phyloP scores from a whole-genome alignment of 2,888 invertebrate species.

The Ophioninae sp. region DNA sequence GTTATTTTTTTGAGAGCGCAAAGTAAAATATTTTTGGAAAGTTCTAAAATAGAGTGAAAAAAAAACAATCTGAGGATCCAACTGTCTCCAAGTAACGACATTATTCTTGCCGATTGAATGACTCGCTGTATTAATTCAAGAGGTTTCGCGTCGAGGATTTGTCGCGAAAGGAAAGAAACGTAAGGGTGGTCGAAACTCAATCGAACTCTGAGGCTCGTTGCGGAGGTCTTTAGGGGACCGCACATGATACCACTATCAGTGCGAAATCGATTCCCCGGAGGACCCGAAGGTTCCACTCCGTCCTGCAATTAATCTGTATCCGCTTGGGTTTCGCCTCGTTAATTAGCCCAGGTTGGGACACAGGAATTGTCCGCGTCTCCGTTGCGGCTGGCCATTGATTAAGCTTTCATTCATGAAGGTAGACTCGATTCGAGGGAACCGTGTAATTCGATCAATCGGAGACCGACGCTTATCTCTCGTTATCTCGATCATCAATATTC shows the following conservation, averaged over 20 bases:
- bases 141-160: not conserved
- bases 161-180: not conserved
- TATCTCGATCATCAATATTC: not conserved
- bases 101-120: not conserved
- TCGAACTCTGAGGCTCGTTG: conserved; percentile 8
- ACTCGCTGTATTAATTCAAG: not conserved
- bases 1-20: no score
- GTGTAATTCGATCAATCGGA: conserved; percentile 2
- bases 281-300: conserved; percentile 15
- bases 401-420: not conserved
- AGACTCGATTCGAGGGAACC: not conserved
- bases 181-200: conserved; percentile 12
- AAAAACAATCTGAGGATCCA: not conserved
- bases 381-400: not conserved
- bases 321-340: conserved; percentile 10
- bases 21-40: no score
- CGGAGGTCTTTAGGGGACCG: not conserved
- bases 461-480: not conserved
- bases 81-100: not conserved
- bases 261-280: conserved; percentile 23
- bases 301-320: conserved; percentile 31
- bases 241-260: conserved; percentile 9
- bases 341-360: conserved; percentile 31
- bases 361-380: not conserved
- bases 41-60: no score